These are phyloP conservation scores for Nephrotoma appendiculata DNA, from an alignment of 2,888 invertebrate genomes.

Conservation along the genomic window DNA sequence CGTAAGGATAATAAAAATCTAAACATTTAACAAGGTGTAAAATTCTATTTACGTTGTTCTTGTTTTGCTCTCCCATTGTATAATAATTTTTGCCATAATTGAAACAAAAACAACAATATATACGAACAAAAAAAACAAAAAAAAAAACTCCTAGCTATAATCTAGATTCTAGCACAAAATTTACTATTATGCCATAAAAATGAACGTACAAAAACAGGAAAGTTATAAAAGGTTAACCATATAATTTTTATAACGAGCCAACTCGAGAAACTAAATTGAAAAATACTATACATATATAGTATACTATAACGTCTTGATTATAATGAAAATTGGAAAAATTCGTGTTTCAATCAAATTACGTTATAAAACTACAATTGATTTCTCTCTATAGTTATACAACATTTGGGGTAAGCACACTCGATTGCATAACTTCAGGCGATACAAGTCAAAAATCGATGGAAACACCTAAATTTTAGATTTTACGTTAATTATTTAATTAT, in stretches of 20 bases:
- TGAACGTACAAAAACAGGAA: background rate
- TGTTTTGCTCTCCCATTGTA: background rate
- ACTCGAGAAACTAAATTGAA: background rate
- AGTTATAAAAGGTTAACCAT: background rate
- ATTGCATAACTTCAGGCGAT: background rate
- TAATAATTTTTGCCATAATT: background rate
- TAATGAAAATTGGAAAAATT: background rate
- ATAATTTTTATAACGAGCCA: background rate
- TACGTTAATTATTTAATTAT: background rate
- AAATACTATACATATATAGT: background rate
- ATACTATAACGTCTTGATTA: background rate
- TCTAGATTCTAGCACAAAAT: background rate
- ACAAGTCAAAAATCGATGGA: background rate
- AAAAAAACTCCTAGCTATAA: background rate
- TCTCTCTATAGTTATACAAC: background rate
- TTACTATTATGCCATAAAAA: background rate
- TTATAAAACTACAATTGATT: background rate
- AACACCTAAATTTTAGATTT: background rate
- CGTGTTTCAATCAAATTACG: background rate
- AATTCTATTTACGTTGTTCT: background rate
- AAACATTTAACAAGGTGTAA: background rate
- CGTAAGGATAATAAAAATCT: background rate
- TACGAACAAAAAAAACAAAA: background rate
- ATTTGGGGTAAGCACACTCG: background rate
- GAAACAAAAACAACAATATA: background rate